These are phyloP conservation scores for Galago senegalensis DNA, from an alignment of 2,797 vertebrate species.

Conservation along the genomic window DNA sequence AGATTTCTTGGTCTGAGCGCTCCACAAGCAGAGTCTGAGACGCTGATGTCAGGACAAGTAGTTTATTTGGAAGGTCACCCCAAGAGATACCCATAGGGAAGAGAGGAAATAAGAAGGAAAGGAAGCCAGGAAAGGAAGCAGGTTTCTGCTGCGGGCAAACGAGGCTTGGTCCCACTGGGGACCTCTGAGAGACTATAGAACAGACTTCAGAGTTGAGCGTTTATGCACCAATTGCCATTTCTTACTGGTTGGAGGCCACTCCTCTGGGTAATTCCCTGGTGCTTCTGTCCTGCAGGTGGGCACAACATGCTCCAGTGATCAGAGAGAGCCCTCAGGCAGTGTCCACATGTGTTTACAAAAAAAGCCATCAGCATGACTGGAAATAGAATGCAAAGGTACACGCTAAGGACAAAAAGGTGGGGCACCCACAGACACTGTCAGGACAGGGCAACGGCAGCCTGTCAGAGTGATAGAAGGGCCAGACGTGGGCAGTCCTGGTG, in stretches of 20 bases:
- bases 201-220: background rate
- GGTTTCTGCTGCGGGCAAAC: background rate
- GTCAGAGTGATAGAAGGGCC: background rate
- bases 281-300: background rate
- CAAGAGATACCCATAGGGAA: background rate
- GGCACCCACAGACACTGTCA: background rate
- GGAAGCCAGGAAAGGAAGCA: background rate
- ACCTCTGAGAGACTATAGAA: background rate
- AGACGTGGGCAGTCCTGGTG: background rate
- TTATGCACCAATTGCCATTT: background rate
- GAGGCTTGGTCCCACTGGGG: background rate
- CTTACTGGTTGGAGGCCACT: fast-evolving
- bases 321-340: background rate
- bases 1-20: background rate
- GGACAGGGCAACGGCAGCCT: background rate
- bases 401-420: background rate
- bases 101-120: background rate
- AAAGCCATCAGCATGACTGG: background rate
- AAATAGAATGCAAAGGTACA: background rate
- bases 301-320: background rate
- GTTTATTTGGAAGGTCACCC: background rate
- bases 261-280: background rate
- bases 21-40: background rate
- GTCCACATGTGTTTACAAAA: background rate
- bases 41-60: background rate